Evolutionary conservation across 2,888 invertebrate species (phyloP).

Genomic region (Keiferia lycopersicella): DNA sequence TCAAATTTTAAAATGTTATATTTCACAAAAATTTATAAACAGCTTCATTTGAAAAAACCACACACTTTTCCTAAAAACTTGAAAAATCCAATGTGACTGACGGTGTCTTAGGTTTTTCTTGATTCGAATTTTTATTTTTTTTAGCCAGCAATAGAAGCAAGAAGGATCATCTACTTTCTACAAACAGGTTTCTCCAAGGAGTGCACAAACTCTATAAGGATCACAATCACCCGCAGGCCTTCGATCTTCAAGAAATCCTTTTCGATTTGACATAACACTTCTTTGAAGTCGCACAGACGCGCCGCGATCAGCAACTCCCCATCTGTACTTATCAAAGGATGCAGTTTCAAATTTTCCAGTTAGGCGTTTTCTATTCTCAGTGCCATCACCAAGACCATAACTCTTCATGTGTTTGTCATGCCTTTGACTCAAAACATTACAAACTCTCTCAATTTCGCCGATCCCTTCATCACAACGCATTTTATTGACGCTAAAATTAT

Average conservation of each 20-base stretch:
- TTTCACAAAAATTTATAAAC: background rate
- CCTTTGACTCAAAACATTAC: slow-evolving; percentile 83
- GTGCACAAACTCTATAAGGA: slow-evolving; percentile 84
- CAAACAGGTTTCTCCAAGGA: slow-evolving; percentile 71
- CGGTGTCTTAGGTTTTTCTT: background rate
- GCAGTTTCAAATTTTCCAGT: slow-evolving; percentile 98
- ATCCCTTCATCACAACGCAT: slow-evolving; percentile 90
- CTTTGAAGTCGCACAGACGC: slow-evolving; percentile 96
- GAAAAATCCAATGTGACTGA: too few species aligned
- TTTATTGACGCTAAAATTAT: slow-evolving; percentile 92
- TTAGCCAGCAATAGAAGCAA: background rate
- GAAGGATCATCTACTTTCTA: slow-evolving; percentile 20
- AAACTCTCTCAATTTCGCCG: slow-evolving; percentile 91
- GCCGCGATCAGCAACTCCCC: slow-evolving; percentile 94
- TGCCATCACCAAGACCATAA: slow-evolving; percentile 94
- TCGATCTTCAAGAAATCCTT: slow-evolving; percentile 96
- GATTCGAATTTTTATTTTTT: background rate
- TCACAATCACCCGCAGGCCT: slow-evolving; percentile 96
- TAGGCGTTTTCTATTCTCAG: slow-evolving; percentile 95
- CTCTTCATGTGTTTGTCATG: slow-evolving; percentile 89
- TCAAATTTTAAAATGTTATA: background rate
- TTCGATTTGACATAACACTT: slow-evolving; percentile 90
- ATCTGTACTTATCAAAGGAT: slow-evolving; percentile 92
- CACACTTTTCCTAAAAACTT: background rate
- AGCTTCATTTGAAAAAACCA: background rate